These are phyloP conservation scores for Tinamus guttatus DNA, from an alignment of 2,113 vertebrate species.

Conservation along the genomic window DNA sequence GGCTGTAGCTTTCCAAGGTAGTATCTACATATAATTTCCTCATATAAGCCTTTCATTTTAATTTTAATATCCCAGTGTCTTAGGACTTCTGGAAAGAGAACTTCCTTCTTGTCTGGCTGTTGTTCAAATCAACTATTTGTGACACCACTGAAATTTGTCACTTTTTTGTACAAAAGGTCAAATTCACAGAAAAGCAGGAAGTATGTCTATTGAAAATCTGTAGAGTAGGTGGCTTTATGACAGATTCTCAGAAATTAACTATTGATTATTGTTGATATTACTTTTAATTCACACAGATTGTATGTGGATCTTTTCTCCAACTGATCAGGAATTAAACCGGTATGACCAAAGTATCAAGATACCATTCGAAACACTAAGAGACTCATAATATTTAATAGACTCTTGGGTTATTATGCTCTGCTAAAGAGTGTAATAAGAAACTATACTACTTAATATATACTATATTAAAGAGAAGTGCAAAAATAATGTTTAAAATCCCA, in stretches of 20 bases:
- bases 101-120: neutral
- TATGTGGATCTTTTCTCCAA: neutral
- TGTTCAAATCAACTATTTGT: conserved; percentile 11
- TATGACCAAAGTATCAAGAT: neutral
- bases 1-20: neutral
- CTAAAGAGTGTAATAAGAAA: neutral
- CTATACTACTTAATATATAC: neutral
- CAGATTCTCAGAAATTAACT: conserved; percentile 26
- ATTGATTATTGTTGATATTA: conserved; percentile 8
- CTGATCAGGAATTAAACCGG: neutral
- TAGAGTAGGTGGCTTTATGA: conserved; percentile 6
- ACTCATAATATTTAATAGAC: neutral
- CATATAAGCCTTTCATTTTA: neutral
- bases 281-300: neutral
- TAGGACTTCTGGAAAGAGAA: neutral
- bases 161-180: conserved; percentile 19
- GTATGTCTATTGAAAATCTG: conserved; percentile 26
- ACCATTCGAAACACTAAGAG: neutral
- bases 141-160: neutral
- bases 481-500: neutral
- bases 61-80: neutral
- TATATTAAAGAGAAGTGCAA: neutral
- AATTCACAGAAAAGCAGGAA: conserved; percentile 42
- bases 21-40: neutral
- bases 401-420: neutral